Evolutionary conservation across 2,888 invertebrate species (phyloP).

Genomic region (Kryphioiulus occultus): DNA sequence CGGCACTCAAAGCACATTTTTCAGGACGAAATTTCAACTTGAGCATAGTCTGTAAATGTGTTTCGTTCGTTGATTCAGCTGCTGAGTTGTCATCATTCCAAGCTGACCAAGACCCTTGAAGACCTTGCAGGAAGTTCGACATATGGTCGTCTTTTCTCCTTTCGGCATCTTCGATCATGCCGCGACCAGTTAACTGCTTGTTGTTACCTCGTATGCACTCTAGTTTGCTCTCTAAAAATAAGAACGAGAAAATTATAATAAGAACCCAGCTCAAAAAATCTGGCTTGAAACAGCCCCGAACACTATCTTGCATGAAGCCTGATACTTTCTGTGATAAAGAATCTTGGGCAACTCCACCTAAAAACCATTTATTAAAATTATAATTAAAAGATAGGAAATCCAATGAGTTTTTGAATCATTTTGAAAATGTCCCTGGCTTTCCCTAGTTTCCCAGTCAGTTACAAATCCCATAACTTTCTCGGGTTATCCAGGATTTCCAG

Average conservation of each 20-base stretch:
- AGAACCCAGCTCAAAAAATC: neutral
- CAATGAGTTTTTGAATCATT: too few species aligned
- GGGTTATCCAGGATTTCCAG: too few species aligned
- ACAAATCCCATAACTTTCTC: too few species aligned
- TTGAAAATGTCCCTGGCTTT: too few species aligned
- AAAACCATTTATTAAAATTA: too few species aligned
- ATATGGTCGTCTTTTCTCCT: slow-evolving; percentile 38
- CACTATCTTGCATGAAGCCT: too few species aligned
- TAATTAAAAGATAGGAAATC: too few species aligned
- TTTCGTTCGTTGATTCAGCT: neutral
- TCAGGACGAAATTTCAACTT: slow-evolving; percentile 57
- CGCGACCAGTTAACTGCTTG: neutral
- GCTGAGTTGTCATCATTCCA: neutral
- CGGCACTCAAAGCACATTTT: slow-evolving; percentile 64
- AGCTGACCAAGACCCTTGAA: neutral
- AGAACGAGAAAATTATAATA: neutral
- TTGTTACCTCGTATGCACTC: neutral
- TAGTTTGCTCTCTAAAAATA: slow-evolving; percentile 6
- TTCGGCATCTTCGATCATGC: slow-evolving; percentile 13
- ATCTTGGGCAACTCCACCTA: too few species aligned
- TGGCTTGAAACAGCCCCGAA: too few species aligned
- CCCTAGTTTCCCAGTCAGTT: too few species aligned
- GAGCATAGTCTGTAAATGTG: neutral
- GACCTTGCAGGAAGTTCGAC: neutral
- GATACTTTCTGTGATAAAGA: too few species aligned